A percentile compares a stretch with the other conserved stretches of the same genome.
Evolutionary conservation across 64 coral and sea anemone species (phyloP).

Genomic region (Actinia tenebrosa): DNA sequence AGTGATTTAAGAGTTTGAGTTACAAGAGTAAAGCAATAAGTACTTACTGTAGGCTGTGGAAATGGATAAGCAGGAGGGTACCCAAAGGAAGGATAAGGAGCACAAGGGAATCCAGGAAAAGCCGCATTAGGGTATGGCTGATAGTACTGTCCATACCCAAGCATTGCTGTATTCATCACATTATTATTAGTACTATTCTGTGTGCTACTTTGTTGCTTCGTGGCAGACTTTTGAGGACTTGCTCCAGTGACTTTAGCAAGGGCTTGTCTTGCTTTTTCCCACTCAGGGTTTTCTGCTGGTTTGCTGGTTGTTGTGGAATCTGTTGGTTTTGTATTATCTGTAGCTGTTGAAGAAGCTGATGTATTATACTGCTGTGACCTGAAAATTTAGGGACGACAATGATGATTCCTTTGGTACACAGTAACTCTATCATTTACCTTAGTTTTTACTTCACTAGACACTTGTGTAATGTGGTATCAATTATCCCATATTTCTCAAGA

Average conservation of each 20-base stretch:
- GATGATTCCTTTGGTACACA: too few species aligned
- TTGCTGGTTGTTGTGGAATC: conserved; percentile 22
- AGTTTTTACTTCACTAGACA: too few species aligned
- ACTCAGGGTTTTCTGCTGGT: conserved; percentile 57
- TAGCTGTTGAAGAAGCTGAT: background rate
- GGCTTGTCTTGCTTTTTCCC: conserved; percentile 66
- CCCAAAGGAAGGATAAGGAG: background rate
- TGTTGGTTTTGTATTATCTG: conserved; percentile 1
- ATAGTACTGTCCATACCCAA: conserved; percentile 45
- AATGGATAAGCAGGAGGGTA: conserved; percentile 15
- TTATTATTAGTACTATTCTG: conserved; percentile 11
- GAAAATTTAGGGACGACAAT: background rate
- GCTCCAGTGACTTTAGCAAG: conserved; percentile 53
- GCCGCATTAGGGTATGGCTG: conserved; percentile 20
- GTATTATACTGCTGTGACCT: background rate
- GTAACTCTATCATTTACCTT: too few species aligned
- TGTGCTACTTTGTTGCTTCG: conserved; percentile 3
- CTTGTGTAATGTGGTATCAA: too few species aligned
- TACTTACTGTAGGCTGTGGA: conserved; percentile 32
- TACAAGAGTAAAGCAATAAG: background rate
- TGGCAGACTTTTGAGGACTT: conserved; percentile 13
- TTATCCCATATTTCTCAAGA: too few species aligned
- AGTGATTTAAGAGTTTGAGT: background rate
- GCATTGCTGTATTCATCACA: background rate
- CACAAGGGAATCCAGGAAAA: conserved; percentile 17